phyloP scores from a whole-genome alignment of 2,113 vertebrate genomes.

The Thalassarche chlororhynchos region DNA sequence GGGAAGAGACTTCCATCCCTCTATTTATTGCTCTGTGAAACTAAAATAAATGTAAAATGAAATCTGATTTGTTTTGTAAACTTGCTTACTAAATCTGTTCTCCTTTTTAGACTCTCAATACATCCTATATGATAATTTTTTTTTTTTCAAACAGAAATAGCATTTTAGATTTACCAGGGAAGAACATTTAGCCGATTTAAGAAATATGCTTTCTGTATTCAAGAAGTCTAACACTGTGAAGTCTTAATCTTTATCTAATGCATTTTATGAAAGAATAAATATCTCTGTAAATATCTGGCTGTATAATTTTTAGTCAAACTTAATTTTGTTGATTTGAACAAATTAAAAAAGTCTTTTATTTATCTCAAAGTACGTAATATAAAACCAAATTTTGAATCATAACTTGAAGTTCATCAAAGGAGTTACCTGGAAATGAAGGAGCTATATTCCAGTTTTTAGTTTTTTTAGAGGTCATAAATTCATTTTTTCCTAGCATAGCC shows the following conservation, averaged over 20 bases:
- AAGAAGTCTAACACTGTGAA: background rate
- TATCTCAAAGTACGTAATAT: background rate
- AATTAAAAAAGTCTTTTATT: background rate
- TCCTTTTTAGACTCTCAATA: background rate
- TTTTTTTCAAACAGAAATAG: background rate
- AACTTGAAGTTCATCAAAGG: background rate
- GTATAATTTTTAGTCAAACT: background rate
- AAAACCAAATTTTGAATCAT: background rate
- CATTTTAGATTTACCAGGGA: background rate
- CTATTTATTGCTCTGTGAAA: background rate
- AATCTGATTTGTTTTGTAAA: background rate
- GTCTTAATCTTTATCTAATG: background rate
- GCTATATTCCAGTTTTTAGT: background rate
- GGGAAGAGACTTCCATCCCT: background rate
- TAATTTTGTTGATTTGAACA: background rate
- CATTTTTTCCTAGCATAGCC: background rate
- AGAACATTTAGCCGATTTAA: background rate
- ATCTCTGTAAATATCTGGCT: background rate
- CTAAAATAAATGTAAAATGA: background rate
- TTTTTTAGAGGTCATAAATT: background rate
- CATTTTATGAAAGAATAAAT: background rate
- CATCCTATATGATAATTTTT: background rate
- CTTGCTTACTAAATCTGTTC: background rate
- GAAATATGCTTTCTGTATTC: background rate
- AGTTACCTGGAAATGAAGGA: background rate